A percentile compares a stretch with the other conserved stretches of the same genome.
phyloP scores from a whole-genome alignment of 2,888 invertebrate genomes.

The Melitaea athalia region DNA sequence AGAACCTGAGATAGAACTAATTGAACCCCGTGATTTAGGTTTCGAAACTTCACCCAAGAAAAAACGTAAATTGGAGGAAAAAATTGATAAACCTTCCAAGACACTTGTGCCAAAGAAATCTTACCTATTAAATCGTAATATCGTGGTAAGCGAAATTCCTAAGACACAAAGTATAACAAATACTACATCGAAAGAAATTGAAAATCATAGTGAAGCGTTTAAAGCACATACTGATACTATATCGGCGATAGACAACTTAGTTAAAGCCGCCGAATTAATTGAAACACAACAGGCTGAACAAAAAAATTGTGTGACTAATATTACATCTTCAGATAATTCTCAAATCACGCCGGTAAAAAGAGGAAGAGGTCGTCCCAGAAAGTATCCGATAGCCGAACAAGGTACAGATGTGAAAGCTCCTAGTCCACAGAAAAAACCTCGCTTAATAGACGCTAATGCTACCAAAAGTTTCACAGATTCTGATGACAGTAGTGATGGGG shows the following conservation, averaged over 20 bases:
- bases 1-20: slow-evolving; percentile 71
- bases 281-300: slow-evolving; percentile 70
- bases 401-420: slow-evolving; percentile 50
- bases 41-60: slow-evolving; percentile 67
- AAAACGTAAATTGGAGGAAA: slow-evolving; percentile 67
- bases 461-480: slow-evolving; percentile 57
- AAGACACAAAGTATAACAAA: slow-evolving; percentile 46
- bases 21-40: slow-evolving; percentile 68
- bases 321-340: slow-evolving; percentile 48
- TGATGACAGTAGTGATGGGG: slow-evolving; percentile 54
- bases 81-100: slow-evolving; percentile 58
- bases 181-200: slow-evolving; percentile 48
- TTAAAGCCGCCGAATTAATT: slow-evolving; percentile 74
- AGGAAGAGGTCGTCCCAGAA: slow-evolving; percentile 74
- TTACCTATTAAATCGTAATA: slow-evolving; percentile 64
- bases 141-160: slow-evolving; percentile 47
- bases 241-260: slow-evolving; percentile 74
- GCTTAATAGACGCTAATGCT: slow-evolving; percentile 59
- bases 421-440: slow-evolving; percentile 68
- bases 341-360: slow-evolving; percentile 66
- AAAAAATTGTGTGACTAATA: slow-evolving; percentile 42
- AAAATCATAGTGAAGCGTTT: slow-evolving; percentile 48
- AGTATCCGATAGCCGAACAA: slow-evolving; percentile 68
- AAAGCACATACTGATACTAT: slow-evolving; percentile 55
- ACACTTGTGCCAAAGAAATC: slow-evolving; percentile 69